A percentile compares a stretch with the other conserved stretches of the same genome.
These are phyloP conservation scores for Drosophila buzzatii DNA, from an alignment of 2,888 invertebrate genomes.

Conservation along the genomic window DNA sequence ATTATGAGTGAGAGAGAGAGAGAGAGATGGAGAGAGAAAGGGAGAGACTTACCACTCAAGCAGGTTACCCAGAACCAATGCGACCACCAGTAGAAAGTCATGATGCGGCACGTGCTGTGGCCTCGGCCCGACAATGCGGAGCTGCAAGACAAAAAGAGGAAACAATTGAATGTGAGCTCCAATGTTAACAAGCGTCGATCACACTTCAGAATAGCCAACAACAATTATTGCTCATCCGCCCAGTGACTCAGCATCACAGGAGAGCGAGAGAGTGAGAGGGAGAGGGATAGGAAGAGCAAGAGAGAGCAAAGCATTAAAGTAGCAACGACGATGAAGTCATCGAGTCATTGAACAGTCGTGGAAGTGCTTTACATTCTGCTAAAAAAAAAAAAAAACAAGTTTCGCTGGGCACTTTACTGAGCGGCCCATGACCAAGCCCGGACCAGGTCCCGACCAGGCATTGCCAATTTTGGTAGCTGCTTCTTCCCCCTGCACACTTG, in stretches of 20 bases:
- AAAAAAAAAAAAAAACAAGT: conserved; percentile 31
- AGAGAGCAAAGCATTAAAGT: background rate
- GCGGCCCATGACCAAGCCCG: conserved; percentile 18
- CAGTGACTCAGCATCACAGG: conserved; percentile 41
- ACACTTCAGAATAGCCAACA: conserved; percentile 12
- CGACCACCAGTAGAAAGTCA: conserved; percentile 95
- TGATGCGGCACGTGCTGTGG: conserved; percentile 86
- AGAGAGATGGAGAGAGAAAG: too few species aligned
- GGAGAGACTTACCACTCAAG: conserved; percentile 67
- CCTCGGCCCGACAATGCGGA: conserved; percentile 56
- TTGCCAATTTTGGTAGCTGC: conserved; percentile 26
- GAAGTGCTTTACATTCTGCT: conserved; percentile 33
- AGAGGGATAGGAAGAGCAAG: background rate
- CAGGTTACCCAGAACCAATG: conserved; percentile 94
- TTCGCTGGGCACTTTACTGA: conserved; percentile 14
- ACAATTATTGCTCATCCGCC: conserved; percentile 43
- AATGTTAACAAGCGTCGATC: conserved; percentile 29
- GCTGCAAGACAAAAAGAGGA: conserved; percentile 37
- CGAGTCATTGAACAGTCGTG: conserved; percentile 32
- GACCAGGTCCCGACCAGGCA: conserved; percentile 7
- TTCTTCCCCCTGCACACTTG: background rate
- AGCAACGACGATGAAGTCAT: conserved; percentile 41
- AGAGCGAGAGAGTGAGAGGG: background rate
- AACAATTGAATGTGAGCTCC: conserved; percentile 21
- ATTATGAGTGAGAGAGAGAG: too few species aligned